Evolutionary conservation across 2,888 invertebrate species (phyloP).

Genomic region (Marasmarcha lunaedactyla): DNA sequence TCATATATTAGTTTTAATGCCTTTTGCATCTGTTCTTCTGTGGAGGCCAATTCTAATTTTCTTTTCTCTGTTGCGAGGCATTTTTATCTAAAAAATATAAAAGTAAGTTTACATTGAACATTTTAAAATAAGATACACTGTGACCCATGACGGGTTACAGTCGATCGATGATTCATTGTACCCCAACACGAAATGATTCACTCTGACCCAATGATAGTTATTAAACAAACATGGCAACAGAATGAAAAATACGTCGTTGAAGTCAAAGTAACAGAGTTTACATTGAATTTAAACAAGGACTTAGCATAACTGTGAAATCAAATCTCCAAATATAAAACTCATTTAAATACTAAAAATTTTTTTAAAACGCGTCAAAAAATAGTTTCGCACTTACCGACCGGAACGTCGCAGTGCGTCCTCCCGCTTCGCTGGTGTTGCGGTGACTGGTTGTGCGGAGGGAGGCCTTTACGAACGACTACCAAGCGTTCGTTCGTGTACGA

Average conservation of each 20-base stretch:
- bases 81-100: slow-evolving; percentile 6
- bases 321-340: too few species aligned
- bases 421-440: too few species aligned
- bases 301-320: neutral
- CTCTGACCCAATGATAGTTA: slow-evolving; percentile 3
- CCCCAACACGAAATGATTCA: slow-evolving; percentile 1
- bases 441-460: too few species aligned
- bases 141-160: too few species aligned
- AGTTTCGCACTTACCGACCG: neutral
- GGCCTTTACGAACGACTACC: too few species aligned
- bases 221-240: slow-evolving; percentile 1
- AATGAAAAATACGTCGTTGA: neutral
- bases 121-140: too few species aligned
- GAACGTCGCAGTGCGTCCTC: slow-evolving; percentile 1
- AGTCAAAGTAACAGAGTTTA: neutral
- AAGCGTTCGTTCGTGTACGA: too few species aligned
- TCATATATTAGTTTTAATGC: slow-evolving; percentile 7
- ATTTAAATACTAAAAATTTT: neutral
- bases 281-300: neutral
- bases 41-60: slow-evolving; percentile 12
- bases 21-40: slow-evolving; percentile 10
- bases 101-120: neutral
- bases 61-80: slow-evolving; percentile 12
- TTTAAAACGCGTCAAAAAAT: slow-evolving; percentile 1
- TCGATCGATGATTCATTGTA: slow-evolving; percentile 7